Evolutionary conservation across 2,797 vertebrate species (phyloP), one percentile per base, ranked within the genome.

Genomic region (Lerista edwardsae): DNA sequence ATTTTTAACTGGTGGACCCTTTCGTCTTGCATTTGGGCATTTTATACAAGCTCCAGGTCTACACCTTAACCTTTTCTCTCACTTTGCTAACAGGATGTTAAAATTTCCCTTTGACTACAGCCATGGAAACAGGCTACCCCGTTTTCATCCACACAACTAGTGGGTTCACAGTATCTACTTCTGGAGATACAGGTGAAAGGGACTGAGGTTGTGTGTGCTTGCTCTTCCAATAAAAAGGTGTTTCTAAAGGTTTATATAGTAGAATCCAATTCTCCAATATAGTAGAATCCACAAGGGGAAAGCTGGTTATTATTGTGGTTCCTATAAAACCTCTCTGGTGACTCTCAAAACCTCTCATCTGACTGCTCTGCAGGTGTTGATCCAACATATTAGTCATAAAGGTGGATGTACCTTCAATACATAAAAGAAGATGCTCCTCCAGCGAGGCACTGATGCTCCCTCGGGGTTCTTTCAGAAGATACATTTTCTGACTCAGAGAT

Each of bases 251-350:
- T 23, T 34, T 36, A n/a, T n/a, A n/a, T n/a, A n/a, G n/a, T n/a
- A n/a, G n/a, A n/a, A n/a, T n/a, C n/a, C n/a, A n/a, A n/a, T 39
- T 17, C 14, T 79, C 57, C 41, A 64, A 84, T 69, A 84, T 62
- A 39, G 83, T n/a, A n/a, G 12, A 27, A 62, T 51, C 41, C 67
- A 72, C 67, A 14, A 78, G 74, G 39, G 75, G 8, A 25, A 76
- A 68, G 29, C 25, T 61, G 51, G 55, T 81, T 59, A 61, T 61
- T 81, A 29, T 25, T 62, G 5, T 27, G 31, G 4, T 8, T 41
- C 67, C n/a, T 78, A 72, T 36, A 29, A 47, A 62, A 84, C 68
- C 59, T 44, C 14, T 44, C 31, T n/a, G n/a, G n/a, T n/a, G n/a
- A n/a, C n/a, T n/a, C n/a, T n/a, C n/a, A n/a, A n/a, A n/a, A n/a